These are phyloP conservation scores for Ceratotherium simum DNA, from an alignment of 2,113 vertebrate species.

Conservation along the genomic window DNA sequence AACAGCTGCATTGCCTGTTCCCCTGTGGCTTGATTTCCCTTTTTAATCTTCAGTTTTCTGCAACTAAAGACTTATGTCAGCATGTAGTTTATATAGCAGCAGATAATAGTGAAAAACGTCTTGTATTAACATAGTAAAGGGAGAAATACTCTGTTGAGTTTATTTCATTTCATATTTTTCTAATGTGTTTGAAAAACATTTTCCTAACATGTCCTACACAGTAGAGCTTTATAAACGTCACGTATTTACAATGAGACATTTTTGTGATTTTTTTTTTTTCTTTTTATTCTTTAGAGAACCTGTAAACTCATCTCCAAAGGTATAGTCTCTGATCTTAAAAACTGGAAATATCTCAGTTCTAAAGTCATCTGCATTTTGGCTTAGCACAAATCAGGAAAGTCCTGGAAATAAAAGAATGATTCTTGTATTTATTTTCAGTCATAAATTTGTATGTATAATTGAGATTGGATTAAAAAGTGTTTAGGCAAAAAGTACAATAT, in stretches of 20 bases:
- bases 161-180: constrained; percentile 61
- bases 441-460: constrained; percentile 52
- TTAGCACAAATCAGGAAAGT: constrained; percentile 36
- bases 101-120: constrained; percentile 50
- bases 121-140: constrained; percentile 57
- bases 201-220: constrained; percentile 28
- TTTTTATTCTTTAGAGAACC: constrained; percentile 48
- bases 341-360: background rate
- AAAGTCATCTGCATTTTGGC: constrained; percentile 15
- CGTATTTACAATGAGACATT: constrained; percentile 44
- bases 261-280: background rate
- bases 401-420: constrained; percentile 43
- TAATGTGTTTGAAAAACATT: constrained; percentile 63
- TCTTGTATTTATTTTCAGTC: constrained; percentile 47
- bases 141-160: constrained; percentile 12
- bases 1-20: constrained; percentile 81
- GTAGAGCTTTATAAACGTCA: constrained; percentile 41
- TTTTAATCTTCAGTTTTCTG: constrained; percentile 81
- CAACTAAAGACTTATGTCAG: constrained; percentile 67
- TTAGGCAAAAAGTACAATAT: constrained; percentile 44
- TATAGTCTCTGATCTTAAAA: background rate
- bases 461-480: constrained; percentile 55
- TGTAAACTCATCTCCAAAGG: constrained; percentile 49
- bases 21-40: constrained; percentile 78
- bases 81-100: constrained; percentile 59